phyloP scores from a whole-genome alignment of 2,888 invertebrate genomes.

The Merodon equestris region DNA sequence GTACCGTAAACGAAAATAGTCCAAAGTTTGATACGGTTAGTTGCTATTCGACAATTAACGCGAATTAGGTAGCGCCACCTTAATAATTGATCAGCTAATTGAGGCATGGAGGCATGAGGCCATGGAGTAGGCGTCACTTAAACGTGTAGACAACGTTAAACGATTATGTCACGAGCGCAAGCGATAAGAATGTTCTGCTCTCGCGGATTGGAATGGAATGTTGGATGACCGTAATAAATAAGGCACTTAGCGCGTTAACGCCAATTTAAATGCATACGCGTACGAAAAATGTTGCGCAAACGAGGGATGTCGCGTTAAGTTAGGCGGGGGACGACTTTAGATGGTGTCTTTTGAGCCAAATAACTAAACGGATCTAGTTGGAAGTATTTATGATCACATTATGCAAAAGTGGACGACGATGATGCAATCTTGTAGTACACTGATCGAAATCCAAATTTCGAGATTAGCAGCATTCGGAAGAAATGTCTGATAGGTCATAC shows the following conservation, averaged over 20 bases:
- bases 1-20: constrained; percentile 7
- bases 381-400: no score
- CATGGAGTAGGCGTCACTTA: constrained; percentile 1
- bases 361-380: no score
- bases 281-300: neutral
- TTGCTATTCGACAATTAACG: constrained; percentile 27
- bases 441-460: no score
- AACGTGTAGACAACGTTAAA: neutral
- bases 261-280: constrained; percentile 3
- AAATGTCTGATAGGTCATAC: no score
- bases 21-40: neutral
- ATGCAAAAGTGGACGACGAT: no score
- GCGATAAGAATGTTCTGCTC: neutral
- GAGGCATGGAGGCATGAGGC: neutral
- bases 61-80: constrained; percentile 30
- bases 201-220: neutral
- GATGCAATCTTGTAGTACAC: no score
- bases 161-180: constrained; percentile 8
- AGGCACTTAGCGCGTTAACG: constrained; percentile 29
- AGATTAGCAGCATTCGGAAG: no score
- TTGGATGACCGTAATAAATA: constrained; percentile 20
- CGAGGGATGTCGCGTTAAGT: constrained; percentile 16
- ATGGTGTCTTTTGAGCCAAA: neutral
- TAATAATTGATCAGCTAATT: constrained; percentile 29
- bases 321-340: no score